phyloP scores from a whole-genome alignment of 1,140 invertebrate genomes.

The Fopius arisanus region DNA sequence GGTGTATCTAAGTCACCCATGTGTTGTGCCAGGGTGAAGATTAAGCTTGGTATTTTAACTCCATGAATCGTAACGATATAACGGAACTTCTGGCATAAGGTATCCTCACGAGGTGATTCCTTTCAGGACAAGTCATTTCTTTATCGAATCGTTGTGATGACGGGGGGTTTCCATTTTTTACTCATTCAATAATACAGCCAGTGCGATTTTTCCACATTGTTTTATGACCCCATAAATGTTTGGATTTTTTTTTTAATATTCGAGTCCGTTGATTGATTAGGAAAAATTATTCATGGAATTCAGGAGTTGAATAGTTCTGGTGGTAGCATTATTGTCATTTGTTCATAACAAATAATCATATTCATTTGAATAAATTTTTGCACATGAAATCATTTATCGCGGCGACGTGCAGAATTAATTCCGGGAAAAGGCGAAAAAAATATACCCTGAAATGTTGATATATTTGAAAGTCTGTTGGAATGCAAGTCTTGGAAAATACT shows the following conservation, averaged over 20 bases:
- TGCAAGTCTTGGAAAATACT: slow-evolving; percentile 7
- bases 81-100: neutral
- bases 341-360: too few relatives aligned
- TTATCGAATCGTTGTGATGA: neutral
- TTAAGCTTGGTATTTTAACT: neutral
- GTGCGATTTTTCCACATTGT: too few relatives aligned
- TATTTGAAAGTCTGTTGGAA: neutral
- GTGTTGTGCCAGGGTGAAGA: neutral
- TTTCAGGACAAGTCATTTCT: neutral
- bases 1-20: neutral
- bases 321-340: too few relatives aligned
- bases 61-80: slow-evolving; percentile 8
- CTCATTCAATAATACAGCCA: too few relatives aligned
- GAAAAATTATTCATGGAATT: too few relatives aligned
- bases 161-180: too few relatives aligned
- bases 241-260: too few relatives aligned
- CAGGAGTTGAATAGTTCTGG: too few relatives aligned
- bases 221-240: too few relatives aligned
- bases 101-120: neutral
- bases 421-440: neutral
- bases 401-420: neutral
- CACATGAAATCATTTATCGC: neutral
- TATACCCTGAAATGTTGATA: neutral
- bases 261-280: too few relatives aligned
- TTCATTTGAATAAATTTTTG: too few relatives aligned